Evolutionary conservation across 2,113 vertebrate genomes (phyloP), one percentile per base, ranked within the genome.

Genomic region (Rousettus leschenaultii): DNA sequence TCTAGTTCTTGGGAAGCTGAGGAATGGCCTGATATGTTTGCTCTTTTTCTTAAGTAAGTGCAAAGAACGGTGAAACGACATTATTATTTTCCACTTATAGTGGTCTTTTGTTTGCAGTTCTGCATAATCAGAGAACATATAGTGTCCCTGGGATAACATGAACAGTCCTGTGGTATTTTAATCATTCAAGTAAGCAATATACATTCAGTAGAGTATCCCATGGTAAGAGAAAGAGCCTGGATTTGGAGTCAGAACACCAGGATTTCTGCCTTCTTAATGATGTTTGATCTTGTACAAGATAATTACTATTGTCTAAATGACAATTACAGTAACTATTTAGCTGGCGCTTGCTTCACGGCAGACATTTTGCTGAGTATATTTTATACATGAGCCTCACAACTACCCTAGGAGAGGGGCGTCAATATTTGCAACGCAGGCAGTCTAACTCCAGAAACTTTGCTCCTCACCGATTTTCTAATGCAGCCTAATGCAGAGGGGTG

Each of bases 121-220:
- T 82, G 45, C 38, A 45, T 91, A 82, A 66, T 96, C 63, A 71
- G 66, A 61, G 5, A 71, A 74, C 91, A 73, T 35, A 73, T 8
- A 35, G 33, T 40, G 77, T 86, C 28, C 57, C 24, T 73, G 24
- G 24, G 53, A 35, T 15, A 68, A 71, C 59, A 92, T 30, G 19
- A 35, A 86, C 16, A 66, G 33, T n/a, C 8, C 40, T 35, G 40
- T 91, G 82, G 78, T 43, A 86, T 91, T 95, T 96, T 80, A 94
- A 61, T 94, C 30, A 48, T 26, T 88, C 68, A 88, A 85, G 33
- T 48, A 79, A 92, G 87, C 66, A 66, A 57, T 78, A 38, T 77
- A 57, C 61, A 79, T 71, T 94, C 57, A 48, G 18, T n/a, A 84
- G 70, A 33, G 22, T 33, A 55, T 83, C 4, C 51, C 43, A 40